Evolutionary conservation across 2,113 vertebrate genomes (phyloP).

Genomic region (Mastomys natalensis): DNA sequence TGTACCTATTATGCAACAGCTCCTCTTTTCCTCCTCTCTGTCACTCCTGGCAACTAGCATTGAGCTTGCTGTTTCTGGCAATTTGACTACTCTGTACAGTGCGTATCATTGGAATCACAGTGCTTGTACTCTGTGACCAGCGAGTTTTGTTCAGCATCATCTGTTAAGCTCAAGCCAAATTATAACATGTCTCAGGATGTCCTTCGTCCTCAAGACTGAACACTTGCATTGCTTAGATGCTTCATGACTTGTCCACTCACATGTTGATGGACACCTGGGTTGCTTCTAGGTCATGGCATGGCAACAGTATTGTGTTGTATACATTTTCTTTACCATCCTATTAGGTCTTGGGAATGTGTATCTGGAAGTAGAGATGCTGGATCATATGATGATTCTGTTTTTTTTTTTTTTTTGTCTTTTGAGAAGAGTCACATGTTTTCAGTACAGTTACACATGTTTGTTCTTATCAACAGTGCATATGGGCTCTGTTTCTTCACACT

Average conservation of each 20-base stretch:
- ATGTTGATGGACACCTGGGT: not conserved
- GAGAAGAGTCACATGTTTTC: not conserved
- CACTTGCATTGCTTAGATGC: not conserved
- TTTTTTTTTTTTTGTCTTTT: not conserved
- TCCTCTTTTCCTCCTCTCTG: not conserved
- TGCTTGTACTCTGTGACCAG: constrained; percentile 13
- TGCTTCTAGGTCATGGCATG: not conserved
- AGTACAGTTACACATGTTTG: not conserved
- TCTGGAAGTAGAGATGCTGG: not conserved
- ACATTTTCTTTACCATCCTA: not conserved
- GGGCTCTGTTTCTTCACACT: not conserved
- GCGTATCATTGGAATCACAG: not conserved
- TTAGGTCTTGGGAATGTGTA: not conserved
- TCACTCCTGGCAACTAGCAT: not conserved
- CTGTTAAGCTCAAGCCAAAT: not conserved
- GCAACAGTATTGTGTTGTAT: not conserved
- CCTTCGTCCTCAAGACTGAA: not conserved
- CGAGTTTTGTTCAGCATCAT: not conserved
- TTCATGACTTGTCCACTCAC: not conserved
- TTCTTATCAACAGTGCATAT: not conserved
- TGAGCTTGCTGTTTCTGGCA: not conserved
- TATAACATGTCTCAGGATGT: not conserved
- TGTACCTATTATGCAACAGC: not conserved
- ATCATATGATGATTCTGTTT: not conserved
- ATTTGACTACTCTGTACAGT: not conserved